Evolutionary conservation across 2,113 vertebrate genomes (phyloP).

Genomic region (Oceanites oceanicus): DNA sequence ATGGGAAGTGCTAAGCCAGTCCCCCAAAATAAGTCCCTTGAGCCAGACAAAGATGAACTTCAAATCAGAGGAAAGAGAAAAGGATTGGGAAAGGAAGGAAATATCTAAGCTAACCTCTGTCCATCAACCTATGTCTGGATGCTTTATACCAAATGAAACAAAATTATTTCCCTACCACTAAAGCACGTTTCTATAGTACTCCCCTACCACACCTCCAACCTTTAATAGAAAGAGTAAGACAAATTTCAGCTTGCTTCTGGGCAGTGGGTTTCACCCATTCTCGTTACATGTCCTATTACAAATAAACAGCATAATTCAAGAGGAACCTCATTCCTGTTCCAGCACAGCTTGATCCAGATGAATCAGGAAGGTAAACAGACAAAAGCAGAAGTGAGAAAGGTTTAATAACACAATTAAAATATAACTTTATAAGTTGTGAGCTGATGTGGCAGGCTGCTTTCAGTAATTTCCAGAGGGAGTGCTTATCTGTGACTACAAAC

Average conservation of each 20-base stretch:
- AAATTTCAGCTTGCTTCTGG: not conserved
- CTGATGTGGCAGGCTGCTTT: constrained; percentile 21
- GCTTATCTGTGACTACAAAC: constrained; percentile 18
- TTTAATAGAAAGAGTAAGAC: not conserved
- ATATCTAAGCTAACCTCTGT: not conserved
- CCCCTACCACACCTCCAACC: not conserved
- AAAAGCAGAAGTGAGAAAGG: not conserved
- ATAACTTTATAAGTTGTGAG: constrained; percentile 17
- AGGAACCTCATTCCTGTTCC: not conserved
- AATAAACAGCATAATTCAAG: not conserved
- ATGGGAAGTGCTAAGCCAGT: not conserved
- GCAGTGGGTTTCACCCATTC: not conserved
- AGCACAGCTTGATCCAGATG: constrained; percentile 14
- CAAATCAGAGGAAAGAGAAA: not conserved
- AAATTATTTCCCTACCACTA: not conserved
- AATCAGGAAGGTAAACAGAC: not conserved
- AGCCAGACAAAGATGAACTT: not conserved
- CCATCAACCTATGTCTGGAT: not conserved
- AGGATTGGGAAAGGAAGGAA: not conserved
- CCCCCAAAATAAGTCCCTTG: not conserved
- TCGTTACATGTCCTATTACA: not conserved
- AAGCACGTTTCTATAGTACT: not conserved
- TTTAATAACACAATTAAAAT: constrained; percentile 54
- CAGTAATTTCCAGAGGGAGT: constrained; percentile 60
- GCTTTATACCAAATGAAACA: not conserved